Evolutionary conservation across 2,797 vertebrate genomes (phyloP), one percentile per base, ranked within the genome.

Genomic region (Pelochelys cantorii): DNA sequence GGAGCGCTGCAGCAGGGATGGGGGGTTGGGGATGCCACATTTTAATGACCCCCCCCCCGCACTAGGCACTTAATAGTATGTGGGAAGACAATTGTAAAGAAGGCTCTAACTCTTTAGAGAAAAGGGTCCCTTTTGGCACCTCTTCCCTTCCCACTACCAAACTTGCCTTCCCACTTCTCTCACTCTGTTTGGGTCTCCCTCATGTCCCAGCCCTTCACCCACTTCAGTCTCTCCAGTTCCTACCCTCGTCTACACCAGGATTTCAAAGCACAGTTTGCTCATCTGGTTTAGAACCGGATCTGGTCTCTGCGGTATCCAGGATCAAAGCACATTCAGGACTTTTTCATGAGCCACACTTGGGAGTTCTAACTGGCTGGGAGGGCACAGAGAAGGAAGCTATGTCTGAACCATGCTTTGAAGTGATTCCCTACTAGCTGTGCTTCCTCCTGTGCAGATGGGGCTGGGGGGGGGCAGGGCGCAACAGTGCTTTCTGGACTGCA

Each of bases 361-460:
- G 15, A 75, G 84, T 31, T 86, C 9, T 85, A 60, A 90, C 65
- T 29, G 56, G 55, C 60, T 74, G 8, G 23, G 81, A 48, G 13
- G 88, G 90, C 87, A 78, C 1, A 74, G 0, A 3, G n/a, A 9
- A 92, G 34, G 82, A 95, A 22, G 6, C n/a, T 65, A 71, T 34
- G 52, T 92, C 74, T 57, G 25, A 93, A 81, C 5, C 17, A 14
- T 1, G 7, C 48, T 88, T 89, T 75, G 37, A 48, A 75, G 68
- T 5, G 8, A 71, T 79, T 92, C 42, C 8, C 42, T 92, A 3
- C 80, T 79, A 89, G 48, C 7, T 71, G 25, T 82, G 84, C 55
- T 93, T 94, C 90, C 71, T 82, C 48, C 37, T 89, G 55, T 87
- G 48, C 88, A 86, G 31, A 80, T 90, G 60, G 8, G 86, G 57